Percentiles rank a stretch among this genome's conserved stretches.
Evolutionary conservation across 2,113 vertebrate genomes (phyloP).

Genomic region (Gracilinanus agilis): DNA sequence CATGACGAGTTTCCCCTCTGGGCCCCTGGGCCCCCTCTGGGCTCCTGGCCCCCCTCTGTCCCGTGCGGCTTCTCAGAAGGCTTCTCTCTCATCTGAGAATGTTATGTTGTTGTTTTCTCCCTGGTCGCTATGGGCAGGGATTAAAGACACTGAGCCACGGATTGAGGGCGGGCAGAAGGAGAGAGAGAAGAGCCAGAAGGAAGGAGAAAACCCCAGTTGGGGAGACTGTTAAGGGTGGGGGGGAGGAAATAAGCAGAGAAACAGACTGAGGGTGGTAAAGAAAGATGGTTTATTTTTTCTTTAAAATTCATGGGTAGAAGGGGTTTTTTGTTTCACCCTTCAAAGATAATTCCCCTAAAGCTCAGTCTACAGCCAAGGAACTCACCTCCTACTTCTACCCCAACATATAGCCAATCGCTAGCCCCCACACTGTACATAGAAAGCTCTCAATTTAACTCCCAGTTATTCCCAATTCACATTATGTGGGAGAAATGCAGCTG

Average conservation of each 20-base stretch:
- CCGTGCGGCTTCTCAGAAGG: slow-evolving; percentile 70
- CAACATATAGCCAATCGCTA: neutral
- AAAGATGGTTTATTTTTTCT: neutral
- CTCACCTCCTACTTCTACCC: neutral
- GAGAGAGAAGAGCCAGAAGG: slow-evolving; percentile 41
- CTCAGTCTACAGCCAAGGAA: slow-evolving; percentile 2
- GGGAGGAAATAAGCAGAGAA: neutral
- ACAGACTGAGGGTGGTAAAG: neutral
- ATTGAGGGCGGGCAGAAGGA: slow-evolving; percentile 72
- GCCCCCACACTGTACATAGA: neutral
- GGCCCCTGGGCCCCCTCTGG: neutral
- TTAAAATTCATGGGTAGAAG: neutral
- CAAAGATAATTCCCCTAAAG: neutral
- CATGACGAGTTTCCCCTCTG: neutral
- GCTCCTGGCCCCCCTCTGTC: slow-evolving; percentile 1
- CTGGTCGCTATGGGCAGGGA: slow-evolving; percentile 86
- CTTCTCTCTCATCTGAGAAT: slow-evolving; percentile 80
- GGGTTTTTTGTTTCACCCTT: slow-evolving; percentile 32
- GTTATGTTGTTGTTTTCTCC: slow-evolving; percentile 86
- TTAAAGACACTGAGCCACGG: slow-evolving; percentile 77
- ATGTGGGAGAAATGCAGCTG: neutral
- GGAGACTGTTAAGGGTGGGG: slow-evolving; percentile 47
- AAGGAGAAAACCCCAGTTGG: slow-evolving; percentile 61
- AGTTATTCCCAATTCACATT: neutral
- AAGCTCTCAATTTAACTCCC: slow-evolving; percentile 17